Base-by-base conservation (phyloP, 2,888 invertebrate species). In the Apoderus coryli region DNA sequence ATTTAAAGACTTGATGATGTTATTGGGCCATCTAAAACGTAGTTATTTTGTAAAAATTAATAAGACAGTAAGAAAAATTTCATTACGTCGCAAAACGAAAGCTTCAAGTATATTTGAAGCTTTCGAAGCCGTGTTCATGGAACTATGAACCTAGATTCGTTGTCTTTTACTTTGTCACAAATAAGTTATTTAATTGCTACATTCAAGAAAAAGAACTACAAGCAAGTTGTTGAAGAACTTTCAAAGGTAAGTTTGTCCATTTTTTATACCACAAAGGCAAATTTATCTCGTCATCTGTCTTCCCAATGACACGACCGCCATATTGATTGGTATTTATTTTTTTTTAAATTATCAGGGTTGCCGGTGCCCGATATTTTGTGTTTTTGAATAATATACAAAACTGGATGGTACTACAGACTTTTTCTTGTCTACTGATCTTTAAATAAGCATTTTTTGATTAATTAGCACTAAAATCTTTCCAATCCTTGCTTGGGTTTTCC, bases 71-170 rank as follows among this genome's bases (percentile, higher is more conserved):
- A 52, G 54, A 52, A 54, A 52, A 64, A 61, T 67, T 67, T 65
- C 69, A 68, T 70, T 69, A 70, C 71, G 72, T 69, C 69, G 72
- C 69, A 71, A 72, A 67, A 68, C 76, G 80, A 80, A 80, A 80
- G 82, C 82, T 84, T 84, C 82, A 82, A 81, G 72, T 71, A 65
- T 69, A 71, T 79, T 85, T 85, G 85, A 85, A 85, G 85, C 84
- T 85, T 85, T 85, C 84, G 79, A 73, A 72, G 76, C 74, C 72
- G 78, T 53, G 57, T 61, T 60, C 62, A 65, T 64, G 85, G 84
- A 88, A 88, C 82, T 88, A 89, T 89, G 89, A 88, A 86, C 84
- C 88, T 90, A 77, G 92, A 92, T 78, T 81, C 90, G 76, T 77
- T 89, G 76, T 86, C 85, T 74, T 84, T 89, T 79, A 85, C 90